A percentile compares a stretch with the other conserved stretches of the same genome.
phyloP scores from a whole-genome alignment of 2,888 invertebrate genomes.

The Conchocele bisecta region DNA sequence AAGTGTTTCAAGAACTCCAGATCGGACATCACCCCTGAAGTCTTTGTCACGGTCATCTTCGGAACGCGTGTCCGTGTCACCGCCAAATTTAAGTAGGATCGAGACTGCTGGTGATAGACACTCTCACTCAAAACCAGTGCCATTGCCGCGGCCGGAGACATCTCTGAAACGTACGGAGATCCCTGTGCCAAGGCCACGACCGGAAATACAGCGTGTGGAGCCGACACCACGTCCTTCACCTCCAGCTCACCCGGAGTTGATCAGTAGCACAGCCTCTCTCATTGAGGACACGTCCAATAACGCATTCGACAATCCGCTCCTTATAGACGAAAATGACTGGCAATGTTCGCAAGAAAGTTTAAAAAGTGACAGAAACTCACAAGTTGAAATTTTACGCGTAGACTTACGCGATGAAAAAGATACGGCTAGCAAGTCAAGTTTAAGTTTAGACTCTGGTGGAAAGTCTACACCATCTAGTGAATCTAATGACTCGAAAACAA shows the following conservation, averaged over 20 bases:
- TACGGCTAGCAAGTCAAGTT: constrained; percentile 45
- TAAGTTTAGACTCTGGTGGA: constrained; percentile 55
- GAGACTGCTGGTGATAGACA: constrained; percentile 37
- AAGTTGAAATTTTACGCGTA: constrained; percentile 50
- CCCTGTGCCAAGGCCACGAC: constrained; percentile 67
- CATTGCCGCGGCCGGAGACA: constrained; percentile 68
- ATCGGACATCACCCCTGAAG: constrained; percentile 57
- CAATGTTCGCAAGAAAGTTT: constrained; percentile 46
- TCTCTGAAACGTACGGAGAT: constrained; percentile 59
- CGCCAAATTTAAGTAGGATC: constrained; percentile 38
- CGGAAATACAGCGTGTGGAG: constrained; percentile 75
- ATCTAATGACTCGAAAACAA: constrained; percentile 54
- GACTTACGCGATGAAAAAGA: constrained; percentile 55
- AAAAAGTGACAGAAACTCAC: constrained; percentile 49
- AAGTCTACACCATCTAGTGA: constrained; percentile 52
- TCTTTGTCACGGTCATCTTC: constrained; percentile 61
- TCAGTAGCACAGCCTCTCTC: constrained; percentile 43
- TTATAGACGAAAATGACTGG: constrained; percentile 53
- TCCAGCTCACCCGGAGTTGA: constrained; percentile 57
- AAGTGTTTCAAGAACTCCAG: constrained; percentile 53
- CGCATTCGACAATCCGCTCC: constrained; percentile 49
- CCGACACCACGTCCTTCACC: constrained; percentile 69
- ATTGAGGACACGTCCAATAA: constrained; percentile 25
- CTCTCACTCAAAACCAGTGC: constrained; percentile 44
- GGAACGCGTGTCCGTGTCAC: constrained; percentile 48